Evolutionary conservation across 2,797 vertebrate species (phyloP).

Genomic region (Pempheris klunzingeri): DNA sequence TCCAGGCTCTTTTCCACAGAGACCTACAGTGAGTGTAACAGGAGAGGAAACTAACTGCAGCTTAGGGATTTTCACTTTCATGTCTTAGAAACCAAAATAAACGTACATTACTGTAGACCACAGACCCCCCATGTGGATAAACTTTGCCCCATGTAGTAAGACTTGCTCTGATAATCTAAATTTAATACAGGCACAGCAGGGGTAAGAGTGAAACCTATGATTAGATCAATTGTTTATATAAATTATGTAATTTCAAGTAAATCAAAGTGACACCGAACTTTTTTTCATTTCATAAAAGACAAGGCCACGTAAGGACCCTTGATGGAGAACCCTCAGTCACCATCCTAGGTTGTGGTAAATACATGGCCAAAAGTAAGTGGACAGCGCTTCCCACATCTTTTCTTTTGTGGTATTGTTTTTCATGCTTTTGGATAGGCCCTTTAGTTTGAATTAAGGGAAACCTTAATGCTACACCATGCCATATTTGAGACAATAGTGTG

Average conservation of each 20-base stretch:
- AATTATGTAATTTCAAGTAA: slow-evolving; percentile 41
- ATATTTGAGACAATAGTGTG: slow-evolving; percentile 13
- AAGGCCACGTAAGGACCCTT: slow-evolving; percentile 16
- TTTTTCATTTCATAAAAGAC: slow-evolving; percentile 25
- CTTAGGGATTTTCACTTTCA: slow-evolving; percentile 80
- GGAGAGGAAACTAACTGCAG: slow-evolving; percentile 78
- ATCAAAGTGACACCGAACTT: slow-evolving; percentile 41
- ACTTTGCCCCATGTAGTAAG: slow-evolving; percentile 28
- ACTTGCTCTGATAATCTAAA: slow-evolving; percentile 47
- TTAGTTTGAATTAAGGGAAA: slow-evolving; percentile 12
- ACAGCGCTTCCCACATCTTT: not conserved
- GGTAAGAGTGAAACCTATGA: slow-evolving; percentile 23
- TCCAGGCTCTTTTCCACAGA: slow-evolving; percentile 55
- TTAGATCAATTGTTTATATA: slow-evolving; percentile 48
- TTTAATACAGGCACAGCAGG: slow-evolving; percentile 36
- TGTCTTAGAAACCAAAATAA: slow-evolving; percentile 75
- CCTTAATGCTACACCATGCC: not conserved
- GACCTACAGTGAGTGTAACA: slow-evolving; percentile 63
- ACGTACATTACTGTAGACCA: slow-evolving; percentile 76
- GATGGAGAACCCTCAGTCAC: not conserved
- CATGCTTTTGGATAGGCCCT: not conserved
- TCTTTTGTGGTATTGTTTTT: slow-evolving; percentile 8
- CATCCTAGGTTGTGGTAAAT: not conserved
- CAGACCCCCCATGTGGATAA: slow-evolving; percentile 65
- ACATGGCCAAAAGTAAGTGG: slow-evolving; percentile 22